Base-by-base conservation (phyloP, 2,113 vertebrate species). In the Dolichallabes microphthalmus region DNA sequence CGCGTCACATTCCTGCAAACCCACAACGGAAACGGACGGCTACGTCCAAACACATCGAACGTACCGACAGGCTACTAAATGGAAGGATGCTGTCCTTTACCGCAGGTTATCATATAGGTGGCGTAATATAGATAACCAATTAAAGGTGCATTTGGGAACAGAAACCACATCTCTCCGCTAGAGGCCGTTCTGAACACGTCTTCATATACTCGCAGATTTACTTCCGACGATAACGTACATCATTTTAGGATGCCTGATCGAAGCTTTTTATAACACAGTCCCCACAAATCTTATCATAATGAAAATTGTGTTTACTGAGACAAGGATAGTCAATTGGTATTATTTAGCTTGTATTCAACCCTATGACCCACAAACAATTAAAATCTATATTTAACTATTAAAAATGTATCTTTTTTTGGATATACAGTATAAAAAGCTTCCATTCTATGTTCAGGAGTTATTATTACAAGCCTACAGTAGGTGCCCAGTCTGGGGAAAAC, bases 131-230 rank as follows among this genome's bases (percentile, higher is more conserved):
- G 35, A 83, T 68, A 60, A 45, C 53, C 82, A 39, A 55, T 83
- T 83, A 35, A 71, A n/a, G 45, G 22, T 20, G 19, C 50, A 22
- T 6, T 73, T n/a, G 39, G 53, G 32, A 1, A 27, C 32, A 83
- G 60, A 73, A 30, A 13, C 90, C 80, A 0, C 0, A 2, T 88
- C 11, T 22, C 2, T 50, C 91, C 94, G 61, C 92, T 92, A 94
- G 93, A 91, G 90, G 93, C 85, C 93, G 92, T 91, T 87, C 87
- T 92, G 91, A 91, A 87, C 83, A 91, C 89, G 90, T 83, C 66
- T 20, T 60, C 12, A 39, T 60, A 15, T 58, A 35, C 22, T 4
- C 39, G 22, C 81, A 15, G 50, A 45, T 64, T 19, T 52, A 12
- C n/a, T 52, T 68, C 68, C 19, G 4, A 71, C 8, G 4, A 78